A percentile compares a stretch with the other conserved stretches of the same genome.
phyloP scores from a whole-genome alignment of 2,888 invertebrate genomes.

The Rhagonycha lutea region DNA sequence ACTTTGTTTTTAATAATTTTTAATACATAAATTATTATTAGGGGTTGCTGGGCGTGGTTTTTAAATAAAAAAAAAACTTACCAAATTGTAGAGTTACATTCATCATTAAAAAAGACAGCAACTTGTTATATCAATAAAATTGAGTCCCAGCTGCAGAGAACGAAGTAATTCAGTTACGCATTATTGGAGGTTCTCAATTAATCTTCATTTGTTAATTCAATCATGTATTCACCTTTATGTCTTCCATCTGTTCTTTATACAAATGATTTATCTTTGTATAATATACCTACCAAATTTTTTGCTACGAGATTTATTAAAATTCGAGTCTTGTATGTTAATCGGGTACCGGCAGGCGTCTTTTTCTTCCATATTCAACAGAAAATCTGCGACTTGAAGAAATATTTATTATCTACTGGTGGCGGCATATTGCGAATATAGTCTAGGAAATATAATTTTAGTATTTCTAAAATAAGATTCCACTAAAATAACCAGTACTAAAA shows the following conservation, averaged over 20 bases:
- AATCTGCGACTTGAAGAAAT: not conserved
- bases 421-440: not conserved
- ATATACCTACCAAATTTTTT: not conserved
- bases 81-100: no score
- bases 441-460: not conserved
- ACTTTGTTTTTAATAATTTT: no score
- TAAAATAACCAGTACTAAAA: not conserved
- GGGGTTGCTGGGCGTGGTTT: no score
- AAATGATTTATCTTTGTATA: not conserved
- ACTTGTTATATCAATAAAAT: not conserved
- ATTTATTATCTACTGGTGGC: not conserved
- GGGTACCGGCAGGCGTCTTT: not conserved
- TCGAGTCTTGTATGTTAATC: not conserved
- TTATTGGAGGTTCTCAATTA: not conserved
- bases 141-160: not conserved
- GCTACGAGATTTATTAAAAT: not conserved
- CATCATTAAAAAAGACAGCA: no score
- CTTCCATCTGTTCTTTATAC: not conserved
- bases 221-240: not conserved
- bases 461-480: not conserved
- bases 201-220: not conserved
- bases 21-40: no score
- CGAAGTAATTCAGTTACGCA: not conserved
- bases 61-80: no score
- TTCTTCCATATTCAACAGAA: not conserved